A percentile compares a stretch with the other conserved stretches of the same genome.
Conservation (phyloP, 2,888 invertebrate species). For the Scelioninae gen. 1 region DNA sequence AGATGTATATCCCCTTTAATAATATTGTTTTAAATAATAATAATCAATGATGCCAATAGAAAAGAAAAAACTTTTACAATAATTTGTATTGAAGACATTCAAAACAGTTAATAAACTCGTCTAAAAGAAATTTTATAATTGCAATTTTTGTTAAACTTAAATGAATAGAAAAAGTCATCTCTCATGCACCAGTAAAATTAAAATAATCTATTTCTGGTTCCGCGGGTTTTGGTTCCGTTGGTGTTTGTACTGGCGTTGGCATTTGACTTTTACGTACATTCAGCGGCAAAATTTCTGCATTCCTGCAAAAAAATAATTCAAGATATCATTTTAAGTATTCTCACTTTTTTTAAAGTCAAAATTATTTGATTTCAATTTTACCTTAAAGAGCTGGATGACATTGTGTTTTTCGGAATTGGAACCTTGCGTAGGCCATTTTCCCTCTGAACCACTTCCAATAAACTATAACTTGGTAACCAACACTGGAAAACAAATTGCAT, state of each 20-base stretch:
- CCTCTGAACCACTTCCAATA: conserved; percentile 92
- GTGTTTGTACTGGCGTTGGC: conserved; percentile 69
- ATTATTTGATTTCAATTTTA: conserved; percentile 62
- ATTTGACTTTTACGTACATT: conserved; percentile 77
- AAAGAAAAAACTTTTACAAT: conserved; percentile 9
- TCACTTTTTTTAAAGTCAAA: background rate
- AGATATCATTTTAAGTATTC: background rate
- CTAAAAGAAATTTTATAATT: background rate
- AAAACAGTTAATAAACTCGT: no score
- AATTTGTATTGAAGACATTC: background rate
- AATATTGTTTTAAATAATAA: background rate
- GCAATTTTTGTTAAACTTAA: no score
- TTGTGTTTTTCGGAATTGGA: conserved; percentile 86
- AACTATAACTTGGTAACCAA: conserved; percentile 94
- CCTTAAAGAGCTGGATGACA: conserved; percentile 76
- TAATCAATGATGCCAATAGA: conserved; percentile 12
- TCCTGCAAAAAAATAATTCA: conserved; percentile 73
- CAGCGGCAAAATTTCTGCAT: conserved; percentile 78
- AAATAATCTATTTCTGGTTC: conserved; percentile 82
- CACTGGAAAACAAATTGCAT: conserved; percentile 89
- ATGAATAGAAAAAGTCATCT: background rate
- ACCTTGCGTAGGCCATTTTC: conserved; percentile 92
- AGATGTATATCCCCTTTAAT: conserved; percentile 22
- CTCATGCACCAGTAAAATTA: conserved; percentile 42
- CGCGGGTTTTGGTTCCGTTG: conserved; percentile 77